Conservation (phyloP, 1,140 invertebrate genomes). For the Acyrthosiphon pisum region DNA sequence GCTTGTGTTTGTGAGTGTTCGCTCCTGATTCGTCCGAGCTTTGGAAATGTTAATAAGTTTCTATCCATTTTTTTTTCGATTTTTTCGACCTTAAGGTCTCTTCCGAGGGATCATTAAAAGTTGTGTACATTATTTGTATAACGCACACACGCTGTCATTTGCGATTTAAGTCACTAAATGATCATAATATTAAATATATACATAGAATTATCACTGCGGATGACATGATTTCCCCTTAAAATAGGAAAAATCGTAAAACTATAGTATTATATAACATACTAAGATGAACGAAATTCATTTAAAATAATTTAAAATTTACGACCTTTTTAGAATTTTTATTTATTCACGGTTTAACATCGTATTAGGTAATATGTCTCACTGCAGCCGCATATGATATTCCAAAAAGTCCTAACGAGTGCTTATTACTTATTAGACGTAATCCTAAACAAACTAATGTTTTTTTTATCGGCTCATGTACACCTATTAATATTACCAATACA, state of each 20-base stretch:
- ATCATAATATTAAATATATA: no score
- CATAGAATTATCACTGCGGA: no score
- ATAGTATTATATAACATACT: not conserved
- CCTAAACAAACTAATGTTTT: not conserved
- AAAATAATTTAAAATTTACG: no score
- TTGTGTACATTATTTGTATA: not conserved
- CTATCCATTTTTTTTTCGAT: not conserved
- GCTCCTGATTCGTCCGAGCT: not conserved
- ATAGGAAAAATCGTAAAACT: not conserved
- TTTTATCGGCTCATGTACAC: not conserved
- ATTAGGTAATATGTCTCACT: no score
- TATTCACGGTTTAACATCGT: no score
- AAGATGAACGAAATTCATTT: not conserved
- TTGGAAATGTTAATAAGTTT: not conserved
- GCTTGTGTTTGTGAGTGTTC: not conserved
- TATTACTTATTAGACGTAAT: not conserved
- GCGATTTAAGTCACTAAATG: not conserved
- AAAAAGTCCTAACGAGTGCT: no score
- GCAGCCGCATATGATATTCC: no score
- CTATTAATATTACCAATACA: not conserved
- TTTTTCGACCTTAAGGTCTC: not conserved
- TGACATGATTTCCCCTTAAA: not conserved
- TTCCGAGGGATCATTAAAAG: accelerated
- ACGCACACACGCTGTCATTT: not conserved
- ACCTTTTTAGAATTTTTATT: not conserved